phyloP scores from a whole-genome alignment of 2,888 invertebrate species.

The Smittia aterrima region DNA sequence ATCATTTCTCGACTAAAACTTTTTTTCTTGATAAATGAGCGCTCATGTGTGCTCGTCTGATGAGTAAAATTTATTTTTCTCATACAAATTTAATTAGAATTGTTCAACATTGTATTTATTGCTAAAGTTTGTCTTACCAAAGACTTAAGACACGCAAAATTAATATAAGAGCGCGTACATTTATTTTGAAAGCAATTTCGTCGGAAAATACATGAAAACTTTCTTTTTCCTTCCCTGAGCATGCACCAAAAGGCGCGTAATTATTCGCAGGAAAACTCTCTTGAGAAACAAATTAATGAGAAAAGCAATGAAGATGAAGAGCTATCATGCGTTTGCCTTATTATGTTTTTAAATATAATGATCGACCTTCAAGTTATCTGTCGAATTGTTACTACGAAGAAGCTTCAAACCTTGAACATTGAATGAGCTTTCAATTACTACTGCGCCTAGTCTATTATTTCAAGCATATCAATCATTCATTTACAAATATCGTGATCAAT shows the following conservation, averaged over 20 bases:
- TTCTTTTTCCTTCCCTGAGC: not conserved
- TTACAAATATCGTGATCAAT: not conserved
- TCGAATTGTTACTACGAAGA: no score
- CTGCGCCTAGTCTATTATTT: not conserved
- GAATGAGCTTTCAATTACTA: no score
- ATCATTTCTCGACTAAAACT: not conserved
- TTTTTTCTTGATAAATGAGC: not conserved
- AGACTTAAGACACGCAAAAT: not conserved
- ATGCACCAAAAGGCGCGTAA: not conserved
- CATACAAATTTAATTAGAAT: not conserved
- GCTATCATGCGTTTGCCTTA: no score
- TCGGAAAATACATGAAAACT: not conserved
- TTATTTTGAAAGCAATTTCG: not conserved
- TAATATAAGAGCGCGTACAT: not conserved
- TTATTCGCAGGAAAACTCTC: no score
- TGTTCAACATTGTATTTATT: slow-evolving; percentile 11
- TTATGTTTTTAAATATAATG: no score
- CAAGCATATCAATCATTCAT: not conserved
- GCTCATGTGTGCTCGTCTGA: not conserved
- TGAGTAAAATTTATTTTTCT: not conserved
- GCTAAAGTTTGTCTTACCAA: not conserved
- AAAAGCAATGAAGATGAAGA: no score
- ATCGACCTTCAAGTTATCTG: not conserved
- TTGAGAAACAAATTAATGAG: no score
- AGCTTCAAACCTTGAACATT: no score